phyloP scores from a whole-genome alignment of 1,140 invertebrate species.

The Coenobita brevimanus region DNA sequence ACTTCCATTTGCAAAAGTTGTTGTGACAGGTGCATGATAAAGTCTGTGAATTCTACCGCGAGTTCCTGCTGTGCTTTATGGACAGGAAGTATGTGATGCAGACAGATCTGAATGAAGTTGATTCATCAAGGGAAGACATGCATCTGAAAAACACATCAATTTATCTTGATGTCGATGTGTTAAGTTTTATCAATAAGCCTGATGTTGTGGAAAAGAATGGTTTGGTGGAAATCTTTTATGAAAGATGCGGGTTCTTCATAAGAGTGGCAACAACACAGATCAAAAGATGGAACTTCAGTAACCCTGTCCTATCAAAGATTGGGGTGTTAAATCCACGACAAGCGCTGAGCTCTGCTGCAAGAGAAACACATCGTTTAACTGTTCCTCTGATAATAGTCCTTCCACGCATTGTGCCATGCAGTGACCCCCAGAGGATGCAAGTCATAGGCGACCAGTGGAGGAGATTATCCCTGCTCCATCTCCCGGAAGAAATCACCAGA shows the following conservation, averaged over 20 bases:
- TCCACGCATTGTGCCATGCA: not conserved
- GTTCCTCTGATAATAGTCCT: not conserved
- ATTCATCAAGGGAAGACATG: not conserved
- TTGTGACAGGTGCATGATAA: constrained; percentile 21
- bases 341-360: not conserved
- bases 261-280: not conserved
- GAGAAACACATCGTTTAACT: not conserved
- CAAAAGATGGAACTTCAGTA: constrained; percentile 16
- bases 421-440: not conserved
- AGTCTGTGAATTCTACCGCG: constrained; percentile 8
- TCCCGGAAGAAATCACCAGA: constrained; percentile 22
- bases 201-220: not conserved
- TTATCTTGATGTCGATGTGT: constrained; percentile 15
- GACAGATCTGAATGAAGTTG: not conserved
- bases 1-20: constrained; percentile 27
- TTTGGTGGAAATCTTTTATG: not conserved
- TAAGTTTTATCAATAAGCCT: not conserved
- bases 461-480: not conserved
- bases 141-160: not conserved
- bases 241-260: too few relatives aligned
- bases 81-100: constrained; percentile 19
- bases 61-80: constrained; percentile 15
- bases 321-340: not conserved
- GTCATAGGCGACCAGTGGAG: constrained; percentile 34
- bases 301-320: constrained; percentile 14